These are phyloP conservation scores for Montipora cactus DNA, from an alignment of 64 coral and sea anemone genomes.

Conservation along the genomic window DNA sequence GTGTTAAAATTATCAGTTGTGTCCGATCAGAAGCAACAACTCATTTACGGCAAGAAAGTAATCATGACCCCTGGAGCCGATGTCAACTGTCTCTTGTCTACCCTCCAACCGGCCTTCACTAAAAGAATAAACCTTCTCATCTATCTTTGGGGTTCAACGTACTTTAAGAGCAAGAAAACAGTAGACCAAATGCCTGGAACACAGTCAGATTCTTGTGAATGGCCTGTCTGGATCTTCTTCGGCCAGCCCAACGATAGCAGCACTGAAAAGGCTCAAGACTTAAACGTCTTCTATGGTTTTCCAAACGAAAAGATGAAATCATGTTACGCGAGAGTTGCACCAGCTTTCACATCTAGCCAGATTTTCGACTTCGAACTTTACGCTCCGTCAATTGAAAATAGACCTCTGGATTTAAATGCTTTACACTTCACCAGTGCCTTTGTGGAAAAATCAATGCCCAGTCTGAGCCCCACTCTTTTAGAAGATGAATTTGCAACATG, in stretches of 20 bases:
- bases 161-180: neutral
- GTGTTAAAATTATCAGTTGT: constrained; percentile 18
- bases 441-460: constrained; percentile 59
- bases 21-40: neutral
- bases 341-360: constrained; percentile 55
- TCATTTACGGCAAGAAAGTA: constrained; percentile 11
- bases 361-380: constrained; percentile 38
- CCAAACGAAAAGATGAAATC: constrained; percentile 42
- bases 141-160: constrained; percentile 61
- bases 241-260: constrained; percentile 8
- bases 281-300: constrained; percentile 56
- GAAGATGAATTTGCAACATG: constrained; percentile 14
- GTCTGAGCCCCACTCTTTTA: neutral
- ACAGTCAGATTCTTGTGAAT: neutral
- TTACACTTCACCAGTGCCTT: constrained; percentile 35
- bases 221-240: constrained; percentile 63
- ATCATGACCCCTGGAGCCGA: constrained; percentile 57
- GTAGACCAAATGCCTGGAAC: neutral
- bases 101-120: constrained; percentile 17
- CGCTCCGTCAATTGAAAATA: neutral
- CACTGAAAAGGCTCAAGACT: neutral
- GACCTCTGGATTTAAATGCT: constrained; percentile 42
- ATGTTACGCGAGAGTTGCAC: neutral
- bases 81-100: constrained; percentile 28
- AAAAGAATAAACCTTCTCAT: constrained; percentile 42